Base-by-base conservation (phyloP, 2,113 vertebrate species). In the Bufo gargarizans region DNA sequence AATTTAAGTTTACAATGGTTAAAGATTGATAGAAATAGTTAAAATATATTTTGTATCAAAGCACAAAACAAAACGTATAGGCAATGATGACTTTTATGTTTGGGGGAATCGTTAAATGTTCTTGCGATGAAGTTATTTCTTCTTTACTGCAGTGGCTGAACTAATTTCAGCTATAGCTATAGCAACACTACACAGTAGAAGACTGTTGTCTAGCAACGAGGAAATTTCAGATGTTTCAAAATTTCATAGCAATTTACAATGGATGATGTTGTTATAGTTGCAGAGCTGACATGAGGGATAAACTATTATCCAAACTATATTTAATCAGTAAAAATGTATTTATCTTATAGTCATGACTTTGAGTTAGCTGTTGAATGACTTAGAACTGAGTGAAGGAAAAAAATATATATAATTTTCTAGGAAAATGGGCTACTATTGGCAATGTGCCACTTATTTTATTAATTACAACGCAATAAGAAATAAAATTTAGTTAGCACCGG, bases 191-290 rank as follows among this genome's bases (percentile, higher is more conserved):
- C 67, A 17, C 67, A 53, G 56, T 20, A 22, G 80, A 77, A 83
- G 10, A 88, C 43, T 88, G 87, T 88, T 88, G 87, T 88, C 87
- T 88, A 88, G 87, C 87, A 88, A 88, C 87, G n/a, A 83, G 69
- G 47, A 63, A 65, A 83, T 83, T 76, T 83, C 19, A 88, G 55
- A 63, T 88, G 53, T 88, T 80, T 55, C 69, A 76, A 59, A 82
- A 88, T 88, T 84, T 77, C n/a, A 77, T 77, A 47, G 87, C 71
- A 83, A 55, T 88, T 83, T 88, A 74, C 80, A 63, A 77, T 77
- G 49, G 80, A 83, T 63, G 69, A 80, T 88, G 79, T 88, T 88
- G 78, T 87, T 87, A 80, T 71, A 87, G 63, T 87, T 82, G 83
- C 86, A 83, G 43, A 82, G 58, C 56, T 45, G 61, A 56, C 49